phyloP scores from a whole-genome alignment of 2,113 vertebrate species.

The Choloepus hoffmanni region DNA sequence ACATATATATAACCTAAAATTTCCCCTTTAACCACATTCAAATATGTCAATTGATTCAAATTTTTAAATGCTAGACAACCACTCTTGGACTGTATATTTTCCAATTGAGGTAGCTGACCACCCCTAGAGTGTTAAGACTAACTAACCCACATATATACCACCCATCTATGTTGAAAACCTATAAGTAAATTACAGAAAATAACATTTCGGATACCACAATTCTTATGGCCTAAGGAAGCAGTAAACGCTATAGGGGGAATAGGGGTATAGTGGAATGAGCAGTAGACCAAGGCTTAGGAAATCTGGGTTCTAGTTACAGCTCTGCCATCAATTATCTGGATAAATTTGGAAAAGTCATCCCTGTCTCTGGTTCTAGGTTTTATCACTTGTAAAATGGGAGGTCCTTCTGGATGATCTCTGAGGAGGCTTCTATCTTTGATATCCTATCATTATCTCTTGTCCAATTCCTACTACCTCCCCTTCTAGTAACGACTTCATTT shows the following conservation, averaged over 20 bases:
- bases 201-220: slow-evolving; percentile 13
- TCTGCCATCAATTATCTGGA: neutral
- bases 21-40: too few relatives aligned
- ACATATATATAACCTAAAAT: too few relatives aligned
- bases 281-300: neutral
- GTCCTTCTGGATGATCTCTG: neutral
- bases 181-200: neutral
- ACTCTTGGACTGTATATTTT: neutral
- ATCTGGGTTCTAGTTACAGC: neutral
- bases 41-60: too few relatives aligned
- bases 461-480: neutral
- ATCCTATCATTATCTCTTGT: neutral
- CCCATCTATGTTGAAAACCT: slow-evolving; percentile 36
- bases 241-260: neutral
- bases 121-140: neutral
- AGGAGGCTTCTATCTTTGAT: slow-evolving; percentile 42
- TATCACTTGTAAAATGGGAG: neutral
- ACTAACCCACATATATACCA: neutral
- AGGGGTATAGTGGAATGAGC: neutral
- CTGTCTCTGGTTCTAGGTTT: slow-evolving; percentile 13
- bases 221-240: neutral
- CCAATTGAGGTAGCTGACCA: neutral
- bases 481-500: slow-evolving; percentile 6
- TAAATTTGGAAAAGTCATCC: neutral
- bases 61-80: slow-evolving; percentile 38